phyloP scores from a whole-genome alignment of 2,888 invertebrate species.

The Eubasilissa splendida region DNA sequence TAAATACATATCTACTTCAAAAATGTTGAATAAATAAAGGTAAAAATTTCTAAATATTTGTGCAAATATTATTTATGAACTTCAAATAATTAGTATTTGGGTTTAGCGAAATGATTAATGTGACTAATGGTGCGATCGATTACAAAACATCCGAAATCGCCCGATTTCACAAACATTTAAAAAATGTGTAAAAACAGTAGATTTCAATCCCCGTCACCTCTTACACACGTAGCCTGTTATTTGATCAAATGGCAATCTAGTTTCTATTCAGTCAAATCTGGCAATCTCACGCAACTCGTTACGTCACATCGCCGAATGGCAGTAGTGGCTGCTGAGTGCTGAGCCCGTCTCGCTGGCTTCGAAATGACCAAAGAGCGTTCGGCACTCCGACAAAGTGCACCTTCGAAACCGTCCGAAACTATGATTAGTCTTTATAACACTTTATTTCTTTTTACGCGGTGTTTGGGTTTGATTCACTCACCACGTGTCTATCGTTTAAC shows the following conservation, averaged over 20 bases:
- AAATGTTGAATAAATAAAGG: too few species aligned
- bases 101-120: conserved; percentile 14
- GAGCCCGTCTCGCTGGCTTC: neutral
- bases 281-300: conserved; percentile 52
- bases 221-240: conserved; percentile 23
- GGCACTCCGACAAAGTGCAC: neutral
- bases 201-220: conserved; percentile 13
- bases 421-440: neutral
- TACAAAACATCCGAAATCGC: conserved; percentile 21
- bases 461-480: neutral
- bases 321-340: conserved; percentile 43
- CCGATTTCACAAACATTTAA: conserved; percentile 19
- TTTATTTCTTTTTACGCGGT: conserved; percentile 9
- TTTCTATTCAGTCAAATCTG: conserved; percentile 45
- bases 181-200: conserved; percentile 7
- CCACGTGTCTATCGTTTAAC: neutral
- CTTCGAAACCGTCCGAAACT: neutral
- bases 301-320: conserved; percentile 48
- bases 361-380: neutral
- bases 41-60: conserved; percentile 2
- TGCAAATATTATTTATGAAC: neutral
- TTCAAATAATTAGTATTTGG: too few species aligned
- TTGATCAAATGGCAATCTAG: conserved; percentile 34
- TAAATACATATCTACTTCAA: too few species aligned
- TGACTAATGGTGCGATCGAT: conserved; percentile 7